A percentile compares a stretch with the other conserved stretches of the same genome.
Evolutionary conservation across 2,888 invertebrate species (phyloP).

Genomic region (Eudemis profundana): DNA sequence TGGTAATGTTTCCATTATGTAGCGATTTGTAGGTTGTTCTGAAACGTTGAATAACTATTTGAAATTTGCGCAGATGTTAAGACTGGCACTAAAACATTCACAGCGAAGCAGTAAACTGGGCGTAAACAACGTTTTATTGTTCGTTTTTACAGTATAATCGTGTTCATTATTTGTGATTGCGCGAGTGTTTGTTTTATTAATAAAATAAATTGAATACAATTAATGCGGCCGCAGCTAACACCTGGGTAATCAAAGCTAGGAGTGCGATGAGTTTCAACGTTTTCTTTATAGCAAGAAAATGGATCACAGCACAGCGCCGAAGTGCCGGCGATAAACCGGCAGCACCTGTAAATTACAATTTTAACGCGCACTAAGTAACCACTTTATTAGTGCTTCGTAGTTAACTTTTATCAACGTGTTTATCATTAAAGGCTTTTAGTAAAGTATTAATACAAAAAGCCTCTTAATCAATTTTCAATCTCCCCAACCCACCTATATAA

Average conservation of each 20-base stretch:
- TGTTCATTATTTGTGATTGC: slow-evolving; percentile 29
- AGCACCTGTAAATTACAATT: slow-evolving; percentile 20
- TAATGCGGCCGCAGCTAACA: slow-evolving; percentile 22
- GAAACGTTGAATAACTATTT: slow-evolving; percentile 17
- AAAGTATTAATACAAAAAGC: background rate
- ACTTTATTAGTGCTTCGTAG: slow-evolving; percentile 10
- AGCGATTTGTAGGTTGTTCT: background rate
- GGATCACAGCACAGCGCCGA: background rate
- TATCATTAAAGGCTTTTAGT: slow-evolving; percentile 7
- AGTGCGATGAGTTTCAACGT: slow-evolving; percentile 21
- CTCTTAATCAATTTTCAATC: background rate
- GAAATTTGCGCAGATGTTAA: slow-evolving; percentile 34
- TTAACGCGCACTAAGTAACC: slow-evolving; percentile 41
- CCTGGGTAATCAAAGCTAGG: slow-evolving; percentile 35
- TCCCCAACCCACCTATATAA: no score
- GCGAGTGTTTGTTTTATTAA: slow-evolving; percentile 25
- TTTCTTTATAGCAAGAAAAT: background rate
- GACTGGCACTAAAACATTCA: slow-evolving; percentile 26
- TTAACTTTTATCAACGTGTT: slow-evolving; percentile 1
- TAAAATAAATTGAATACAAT: slow-evolving; percentile 32
- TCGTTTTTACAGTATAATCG: slow-evolving; percentile 31
- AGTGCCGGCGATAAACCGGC: background rate
- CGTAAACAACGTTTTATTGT: slow-evolving; percentile 35
- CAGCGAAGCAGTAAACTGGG: slow-evolving; percentile 28
- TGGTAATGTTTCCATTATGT: background rate